Evolutionary conservation across 2,113 vertebrate genomes (phyloP).

Genomic region (Stomatorhinus ivindoensis): DNA sequence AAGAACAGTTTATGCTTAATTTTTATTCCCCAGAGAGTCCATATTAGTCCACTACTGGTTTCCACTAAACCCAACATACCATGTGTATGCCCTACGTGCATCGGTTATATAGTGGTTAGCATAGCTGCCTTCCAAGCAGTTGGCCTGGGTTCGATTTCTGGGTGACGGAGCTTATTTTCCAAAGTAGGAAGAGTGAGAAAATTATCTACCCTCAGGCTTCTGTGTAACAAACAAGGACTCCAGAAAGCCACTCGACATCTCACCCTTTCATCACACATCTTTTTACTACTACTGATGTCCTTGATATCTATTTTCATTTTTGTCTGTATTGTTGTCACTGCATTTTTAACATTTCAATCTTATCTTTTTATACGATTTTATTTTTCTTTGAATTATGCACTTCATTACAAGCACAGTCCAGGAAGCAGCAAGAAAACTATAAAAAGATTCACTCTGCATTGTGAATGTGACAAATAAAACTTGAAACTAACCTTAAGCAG

Average conservation of each 20-base stretch:
- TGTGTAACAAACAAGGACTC: not conserved
- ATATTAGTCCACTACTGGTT: not conserved
- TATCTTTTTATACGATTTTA: not conserved
- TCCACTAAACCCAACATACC: not conserved
- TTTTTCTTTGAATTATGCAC: not conserved
- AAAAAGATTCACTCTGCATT: not conserved
- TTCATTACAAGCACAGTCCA: not conserved
- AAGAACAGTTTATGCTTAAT: not conserved
- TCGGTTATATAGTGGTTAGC: slow-evolving; percentile 49
- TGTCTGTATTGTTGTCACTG: not conserved
- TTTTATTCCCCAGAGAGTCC: not conserved
- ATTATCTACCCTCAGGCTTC: not conserved
- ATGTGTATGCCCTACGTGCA: too few relatives aligned
- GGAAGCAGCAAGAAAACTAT: not conserved
- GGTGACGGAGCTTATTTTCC: not conserved
- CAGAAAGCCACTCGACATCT: not conserved
- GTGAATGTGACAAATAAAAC: not conserved
- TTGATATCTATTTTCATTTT: not conserved
- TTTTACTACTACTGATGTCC: not conserved
- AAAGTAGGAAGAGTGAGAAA: not conserved
- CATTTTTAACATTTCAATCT: not conserved
- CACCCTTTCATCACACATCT: not conserved
- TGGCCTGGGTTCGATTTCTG: not conserved
- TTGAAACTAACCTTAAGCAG: not conserved
- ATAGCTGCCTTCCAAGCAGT: slow-evolving; percentile 66